These are phyloP conservation scores for Zaprionus lachaisei DNA, from an alignment of 1,140 invertebrate genomes.

Conservation along the genomic window DNA sequence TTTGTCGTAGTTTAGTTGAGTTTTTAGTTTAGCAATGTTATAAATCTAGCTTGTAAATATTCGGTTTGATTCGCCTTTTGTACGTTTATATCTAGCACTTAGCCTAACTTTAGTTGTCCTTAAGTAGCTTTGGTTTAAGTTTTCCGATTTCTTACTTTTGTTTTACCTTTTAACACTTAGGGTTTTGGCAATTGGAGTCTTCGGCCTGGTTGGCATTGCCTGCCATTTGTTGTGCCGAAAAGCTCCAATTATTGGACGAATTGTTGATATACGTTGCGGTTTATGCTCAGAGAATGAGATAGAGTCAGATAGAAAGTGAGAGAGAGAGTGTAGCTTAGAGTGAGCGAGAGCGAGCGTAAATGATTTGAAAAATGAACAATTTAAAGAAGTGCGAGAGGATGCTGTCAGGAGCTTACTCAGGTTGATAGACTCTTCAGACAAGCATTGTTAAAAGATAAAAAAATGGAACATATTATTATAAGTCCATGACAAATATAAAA, in stretches of 20 bases:
- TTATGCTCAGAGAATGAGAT: constrained; percentile 75
- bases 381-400: too few species aligned
- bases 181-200: constrained; percentile 79
- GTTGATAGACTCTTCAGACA: too few species aligned
- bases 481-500: too few species aligned
- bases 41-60: constrained; percentile 71
- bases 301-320: constrained; percentile 11
- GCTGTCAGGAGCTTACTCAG: too few species aligned
- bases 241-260: constrained; percentile 81
- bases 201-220: constrained; percentile 56
- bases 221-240: constrained; percentile 70
- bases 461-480: too few species aligned
- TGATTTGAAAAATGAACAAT: not conserved
- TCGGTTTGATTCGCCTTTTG: constrained; percentile 30
- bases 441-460: too few species aligned
- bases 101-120: constrained; percentile 56
- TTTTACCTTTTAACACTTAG: constrained; percentile 73
- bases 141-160: constrained; percentile 28
- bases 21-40: constrained; percentile 30
- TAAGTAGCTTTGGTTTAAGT: constrained; percentile 67
- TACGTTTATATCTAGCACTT: constrained; percentile 54
- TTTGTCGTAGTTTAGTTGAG: constrained; percentile 39
- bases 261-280: constrained; percentile 82
- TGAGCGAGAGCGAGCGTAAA: constrained; percentile 15
- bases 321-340: constrained; percentile 13